Evolutionary conservation across 2,797 vertebrate genomes (phyloP).

Genomic region (Chiloscyllium punctatum): DNA sequence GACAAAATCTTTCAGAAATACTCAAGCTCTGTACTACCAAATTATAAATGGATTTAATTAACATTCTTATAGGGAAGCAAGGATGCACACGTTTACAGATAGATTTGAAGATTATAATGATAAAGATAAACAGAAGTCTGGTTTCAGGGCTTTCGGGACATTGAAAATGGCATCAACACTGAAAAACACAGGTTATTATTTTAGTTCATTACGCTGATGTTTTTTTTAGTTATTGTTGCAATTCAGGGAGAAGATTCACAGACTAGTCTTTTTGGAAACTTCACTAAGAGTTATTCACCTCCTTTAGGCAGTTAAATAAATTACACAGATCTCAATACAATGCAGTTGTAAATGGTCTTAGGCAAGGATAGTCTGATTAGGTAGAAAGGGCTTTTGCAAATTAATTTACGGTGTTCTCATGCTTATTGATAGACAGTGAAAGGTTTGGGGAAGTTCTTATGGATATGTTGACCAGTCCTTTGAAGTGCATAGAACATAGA

Average conservation of each 20-base stretch:
- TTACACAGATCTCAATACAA: background rate
- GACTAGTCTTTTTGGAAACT: background rate
- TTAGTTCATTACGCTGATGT: background rate
- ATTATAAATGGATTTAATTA: background rate
- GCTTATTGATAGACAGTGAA: background rate
- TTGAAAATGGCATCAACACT: background rate
- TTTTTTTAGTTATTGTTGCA: background rate
- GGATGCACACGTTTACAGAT: background rate
- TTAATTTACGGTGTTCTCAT: background rate
- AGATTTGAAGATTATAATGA: background rate
- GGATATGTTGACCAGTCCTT: background rate
- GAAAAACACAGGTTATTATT: background rate
- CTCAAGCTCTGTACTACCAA: too few relatives aligned
- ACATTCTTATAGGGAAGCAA: background rate
- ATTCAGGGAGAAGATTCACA: background rate
- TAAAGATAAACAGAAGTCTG: background rate
- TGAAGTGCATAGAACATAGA: background rate
- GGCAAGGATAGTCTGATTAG: background rate
- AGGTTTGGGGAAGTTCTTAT: background rate
- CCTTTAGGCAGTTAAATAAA: background rate
- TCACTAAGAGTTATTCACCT: background rate
- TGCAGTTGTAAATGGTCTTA: background rate
- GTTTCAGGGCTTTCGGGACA: background rate
- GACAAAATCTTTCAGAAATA: too few relatives aligned
- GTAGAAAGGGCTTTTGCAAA: background rate